Evolutionary conservation across 2,797 vertebrate genomes (phyloP), one percentile per base, ranked within the genome.

Genomic region (Clarias pachynema): DNA sequence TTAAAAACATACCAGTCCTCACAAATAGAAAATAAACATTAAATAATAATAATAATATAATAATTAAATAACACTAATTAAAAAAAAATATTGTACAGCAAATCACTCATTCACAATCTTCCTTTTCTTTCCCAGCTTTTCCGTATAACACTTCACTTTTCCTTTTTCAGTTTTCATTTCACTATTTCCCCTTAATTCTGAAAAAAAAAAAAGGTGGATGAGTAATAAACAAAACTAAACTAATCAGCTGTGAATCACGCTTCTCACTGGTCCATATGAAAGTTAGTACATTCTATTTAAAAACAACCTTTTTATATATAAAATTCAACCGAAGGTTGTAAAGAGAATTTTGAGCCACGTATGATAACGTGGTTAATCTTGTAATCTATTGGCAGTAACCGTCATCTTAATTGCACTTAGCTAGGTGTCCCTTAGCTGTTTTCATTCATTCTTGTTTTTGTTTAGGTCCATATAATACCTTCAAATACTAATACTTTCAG

Each of bases 11-110:
- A 79, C 79, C 29, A 49, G 7, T 77, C 26, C 44, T 60, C 24
- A 57, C 26, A 62, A 79, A 63, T 34, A 44, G 37, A 22, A 57
- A 40, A 85, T 72, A 74, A 85, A 81, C 29, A 44, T 44, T 44
- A 44, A 44, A 44, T 44, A 44, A 44, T 44, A 44, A n/a, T n/a
- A 31, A 31, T 31, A 31, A 31, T 31, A 37, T 37, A 37, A 2
- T 44, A 44, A 44, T 44, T 44, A 44, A 44, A 44, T 44, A 44
- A 44, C 44, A 44, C 2, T 49, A 2, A 49, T 49, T 49, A 0
- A 12, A 6, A 20, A 24, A 74, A 56, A 18, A 5, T 40, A 22
- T 22, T 78, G 63, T 68, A 69, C 26, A 6, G 53, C 78, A 72
- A 44, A 73, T 44, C 8, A 70, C 9, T 70, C 14, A 49, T 73